Evolutionary conservation across 2,888 invertebrate species (phyloP), one percentile per base, ranked within the genome.

Genomic region (Phania funesta): DNA sequence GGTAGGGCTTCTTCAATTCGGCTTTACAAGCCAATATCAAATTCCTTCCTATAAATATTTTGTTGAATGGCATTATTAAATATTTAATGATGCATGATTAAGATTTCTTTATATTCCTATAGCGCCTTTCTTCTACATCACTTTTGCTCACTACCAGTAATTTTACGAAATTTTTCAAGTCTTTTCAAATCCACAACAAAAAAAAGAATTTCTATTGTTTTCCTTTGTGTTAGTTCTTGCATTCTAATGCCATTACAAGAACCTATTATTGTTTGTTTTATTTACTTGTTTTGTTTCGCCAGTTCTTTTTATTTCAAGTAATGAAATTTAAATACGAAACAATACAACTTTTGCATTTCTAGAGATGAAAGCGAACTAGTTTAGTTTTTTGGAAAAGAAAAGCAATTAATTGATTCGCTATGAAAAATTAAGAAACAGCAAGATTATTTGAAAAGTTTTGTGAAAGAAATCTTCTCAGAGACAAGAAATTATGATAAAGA

Each of bases 311-410:
- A 38, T 48, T 26, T 4, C 48, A 18, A 38, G n/a, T 24, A 73
- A 44, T 54, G 52, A 62, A 64, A 73, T 64, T 54, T 64, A 44
- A 62, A 64, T 41, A 64, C 32, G 3, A 44, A 41, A 74, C 22
- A 73, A 52, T 54, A 44, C n/a, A 44, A 20, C 24, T 20, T 62
- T 29, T 44, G 32, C 16, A 62, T 54, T 54, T 52, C 16, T 44
- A 24, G 54, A n/a, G 41, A 60, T 41, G 20, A 41, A 41, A 41
- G 29, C 20, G 20, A 41, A 16, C 7, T 1, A 24, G 16, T 52
- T 38, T 16, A 16, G 13, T 16, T 60, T 50, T n/a, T n/a, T 9
- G n/a, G 16, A 32, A 46, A 38, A 20, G n/a, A 9, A 8, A 60
- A 73, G 44, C 44, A 64, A 73, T 62, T 60, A 60, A 5, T 50